Conservation (phyloP, 2,113 vertebrate genomes). For the Microtus richardsoni region DNA sequence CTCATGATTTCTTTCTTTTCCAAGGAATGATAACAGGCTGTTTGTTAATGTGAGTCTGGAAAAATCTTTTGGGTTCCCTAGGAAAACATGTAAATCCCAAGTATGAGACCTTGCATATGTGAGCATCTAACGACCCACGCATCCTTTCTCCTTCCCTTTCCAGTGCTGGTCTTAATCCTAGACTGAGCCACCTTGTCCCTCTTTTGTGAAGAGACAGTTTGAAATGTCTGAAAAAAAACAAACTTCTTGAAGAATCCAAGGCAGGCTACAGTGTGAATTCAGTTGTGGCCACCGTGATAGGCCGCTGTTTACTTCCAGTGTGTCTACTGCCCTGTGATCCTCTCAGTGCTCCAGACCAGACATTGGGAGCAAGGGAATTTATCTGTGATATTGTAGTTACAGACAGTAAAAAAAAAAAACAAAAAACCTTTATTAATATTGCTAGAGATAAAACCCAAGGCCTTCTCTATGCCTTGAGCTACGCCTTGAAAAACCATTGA, state of each 20-base stretch:
- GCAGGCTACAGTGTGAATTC: conserved; percentile 80
- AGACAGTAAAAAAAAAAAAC: not conserved
- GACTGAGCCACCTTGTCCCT: conserved; percentile 41
- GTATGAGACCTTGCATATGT: not conserved
- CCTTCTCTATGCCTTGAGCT: not conserved
- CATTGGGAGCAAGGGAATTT: conserved; percentile 69
- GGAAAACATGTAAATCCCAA: conserved; percentile 20
- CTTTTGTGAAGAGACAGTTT: conserved; percentile 75
- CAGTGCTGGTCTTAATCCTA: not conserved
- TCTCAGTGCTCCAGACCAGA: conserved; percentile 51
- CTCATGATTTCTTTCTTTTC: conserved; percentile 33
- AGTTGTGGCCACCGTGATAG: conserved; percentile 77
- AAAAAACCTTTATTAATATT: not conserved
- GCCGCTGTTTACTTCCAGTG: conserved; percentile 82
- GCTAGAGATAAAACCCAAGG: not conserved
- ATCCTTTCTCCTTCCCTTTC: not conserved
- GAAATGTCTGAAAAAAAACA: conserved; percentile 79
- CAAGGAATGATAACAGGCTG: not conserved
- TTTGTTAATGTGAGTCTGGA: conserved; percentile 12
- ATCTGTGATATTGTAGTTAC: conserved; percentile 46
- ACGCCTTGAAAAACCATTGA: not conserved
- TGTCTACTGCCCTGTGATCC: conserved; percentile 74
- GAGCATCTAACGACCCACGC: conserved; percentile 1
- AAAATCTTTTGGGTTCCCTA: conserved; percentile 25
- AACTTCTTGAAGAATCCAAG: conserved; percentile 83